Conservation (phyloP, 2,888 invertebrate species). For the Synergus laeviventris region DNA sequence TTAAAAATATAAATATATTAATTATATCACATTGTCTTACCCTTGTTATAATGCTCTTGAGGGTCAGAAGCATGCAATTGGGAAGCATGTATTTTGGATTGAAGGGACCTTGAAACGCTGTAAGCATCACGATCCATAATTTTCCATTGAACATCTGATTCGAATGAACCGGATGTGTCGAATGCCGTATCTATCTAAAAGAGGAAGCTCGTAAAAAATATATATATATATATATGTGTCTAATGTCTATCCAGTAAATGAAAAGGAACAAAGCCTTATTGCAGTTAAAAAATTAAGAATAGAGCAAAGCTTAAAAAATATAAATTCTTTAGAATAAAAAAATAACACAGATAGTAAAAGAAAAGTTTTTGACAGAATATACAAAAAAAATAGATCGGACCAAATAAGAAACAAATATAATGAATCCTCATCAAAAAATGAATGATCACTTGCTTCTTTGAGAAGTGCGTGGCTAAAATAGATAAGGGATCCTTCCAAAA, state of each 20-base stretch:
- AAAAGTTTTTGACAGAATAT: neutral
- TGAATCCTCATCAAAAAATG: neutral
- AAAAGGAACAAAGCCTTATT: conserved; percentile 16
- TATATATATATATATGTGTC: neutral
- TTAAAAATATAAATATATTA: conserved; percentile 21
- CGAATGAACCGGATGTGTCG: conserved; percentile 56
- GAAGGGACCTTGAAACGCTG: conserved; percentile 62
- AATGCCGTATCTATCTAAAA: conserved; percentile 65
- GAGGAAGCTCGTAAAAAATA: conserved; percentile 49
- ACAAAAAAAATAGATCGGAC: too few species aligned
- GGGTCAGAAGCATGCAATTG: conserved; percentile 58
- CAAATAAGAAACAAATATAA: neutral
- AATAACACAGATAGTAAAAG: conserved; percentile 6
- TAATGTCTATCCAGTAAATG: conserved; percentile 37
- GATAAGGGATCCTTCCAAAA: conserved; percentile 77
- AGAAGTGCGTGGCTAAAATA: conserved; percentile 76
- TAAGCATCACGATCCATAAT: conserved; percentile 68
- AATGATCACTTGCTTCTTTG: conserved; percentile 63
- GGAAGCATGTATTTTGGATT: conserved; percentile 58
- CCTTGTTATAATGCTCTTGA: conserved; percentile 61
- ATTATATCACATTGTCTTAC: conserved; percentile 52
- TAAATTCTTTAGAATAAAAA: neutral
- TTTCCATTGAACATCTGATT: conserved; percentile 63
- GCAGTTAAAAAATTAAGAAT: neutral
- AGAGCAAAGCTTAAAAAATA: neutral